Percentiles rank a stretch among this genome's conserved stretches.
These are phyloP conservation scores for Diloba caeruleocephala DNA, from an alignment of 2,888 invertebrate species.

Conservation along the genomic window DNA sequence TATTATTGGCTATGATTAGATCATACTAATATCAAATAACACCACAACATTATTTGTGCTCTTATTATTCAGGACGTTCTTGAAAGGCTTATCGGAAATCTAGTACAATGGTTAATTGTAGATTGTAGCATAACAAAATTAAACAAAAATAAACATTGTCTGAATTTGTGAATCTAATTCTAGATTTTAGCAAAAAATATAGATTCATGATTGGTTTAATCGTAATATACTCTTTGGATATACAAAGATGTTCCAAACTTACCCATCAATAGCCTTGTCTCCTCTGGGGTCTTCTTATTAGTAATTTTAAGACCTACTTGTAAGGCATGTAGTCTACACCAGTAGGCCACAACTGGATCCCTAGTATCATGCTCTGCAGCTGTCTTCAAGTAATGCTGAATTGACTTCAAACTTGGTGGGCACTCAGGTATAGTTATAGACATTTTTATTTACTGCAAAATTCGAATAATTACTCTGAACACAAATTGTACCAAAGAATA, in stretches of 20 bases:
- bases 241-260: slow-evolving; percentile 22
- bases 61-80: no score
- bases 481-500: neutral
- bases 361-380: slow-evolving; percentile 97
- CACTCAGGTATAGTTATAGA: slow-evolving; percentile 88
- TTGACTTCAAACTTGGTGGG: slow-evolving; percentile 93
- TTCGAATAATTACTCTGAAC: no score
- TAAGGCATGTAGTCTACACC: slow-evolving; percentile 97
- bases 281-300: slow-evolving; percentile 94
- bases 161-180: no score
- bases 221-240: neutral
- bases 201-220: no score
- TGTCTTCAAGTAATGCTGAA: slow-evolving; percentile 97
- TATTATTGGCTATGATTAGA: no score
- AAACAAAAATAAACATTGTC: no score
- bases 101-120: no score
- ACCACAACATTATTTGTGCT: no score
- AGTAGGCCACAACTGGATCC: slow-evolving; percentile 97
- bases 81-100: no score
- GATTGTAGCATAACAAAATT: no score
- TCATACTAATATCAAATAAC: no score
- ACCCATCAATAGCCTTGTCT: slow-evolving; percentile 93
- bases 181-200: no score
- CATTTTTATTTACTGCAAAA: slow-evolving; percentile 34
- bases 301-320: slow-evolving; percentile 95